A percentile compares a stretch with the other conserved stretches of the same genome.
Conservation (phyloP, 2,113 vertebrate species). For the Cichladusa arquata region DNA sequence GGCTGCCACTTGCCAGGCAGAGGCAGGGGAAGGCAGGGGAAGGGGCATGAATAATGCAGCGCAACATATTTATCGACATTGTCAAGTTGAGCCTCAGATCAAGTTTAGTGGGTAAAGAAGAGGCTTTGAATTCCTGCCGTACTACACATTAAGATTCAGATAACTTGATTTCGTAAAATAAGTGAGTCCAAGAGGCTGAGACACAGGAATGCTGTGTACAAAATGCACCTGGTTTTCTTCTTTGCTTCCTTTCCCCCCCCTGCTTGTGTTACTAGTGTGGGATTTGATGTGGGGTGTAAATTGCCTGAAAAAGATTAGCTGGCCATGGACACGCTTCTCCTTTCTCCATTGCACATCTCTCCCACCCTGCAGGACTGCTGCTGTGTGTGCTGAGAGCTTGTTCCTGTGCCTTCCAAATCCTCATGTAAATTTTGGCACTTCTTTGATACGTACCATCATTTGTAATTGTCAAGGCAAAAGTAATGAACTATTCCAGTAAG, state of each 20-base stretch:
- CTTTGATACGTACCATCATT: background rate
- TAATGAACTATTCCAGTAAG: background rate
- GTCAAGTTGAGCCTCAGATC: slow-evolving; percentile 25
- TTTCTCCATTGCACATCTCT: background rate
- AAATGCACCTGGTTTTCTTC: background rate
- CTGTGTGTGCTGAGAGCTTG: background rate
- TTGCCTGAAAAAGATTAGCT: background rate
- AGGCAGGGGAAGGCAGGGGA: slow-evolving; percentile 22
- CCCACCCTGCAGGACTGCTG: background rate
- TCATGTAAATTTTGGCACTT: background rate
- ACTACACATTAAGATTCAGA: slow-evolving; percentile 30
- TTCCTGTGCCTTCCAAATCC: background rate
- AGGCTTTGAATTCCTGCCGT: slow-evolving; percentile 15
- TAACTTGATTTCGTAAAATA: background rate
- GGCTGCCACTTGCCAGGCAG: slow-evolving; percentile 1
- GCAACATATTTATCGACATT: slow-evolving; percentile 41
- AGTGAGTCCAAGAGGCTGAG: background rate
- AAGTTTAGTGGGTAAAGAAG: slow-evolving; percentile 13
- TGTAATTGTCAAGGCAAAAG: background rate
- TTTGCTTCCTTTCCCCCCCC: accelerated
- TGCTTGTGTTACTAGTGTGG: background rate
- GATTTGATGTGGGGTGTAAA: background rate
- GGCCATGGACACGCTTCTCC: accelerated
- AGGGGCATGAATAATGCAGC: slow-evolving; percentile 61
- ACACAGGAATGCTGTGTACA: background rate